Evolutionary conservation across 2,888 invertebrate genomes (phyloP).

Genomic region (Lissocephala sabroskyi): DNA sequence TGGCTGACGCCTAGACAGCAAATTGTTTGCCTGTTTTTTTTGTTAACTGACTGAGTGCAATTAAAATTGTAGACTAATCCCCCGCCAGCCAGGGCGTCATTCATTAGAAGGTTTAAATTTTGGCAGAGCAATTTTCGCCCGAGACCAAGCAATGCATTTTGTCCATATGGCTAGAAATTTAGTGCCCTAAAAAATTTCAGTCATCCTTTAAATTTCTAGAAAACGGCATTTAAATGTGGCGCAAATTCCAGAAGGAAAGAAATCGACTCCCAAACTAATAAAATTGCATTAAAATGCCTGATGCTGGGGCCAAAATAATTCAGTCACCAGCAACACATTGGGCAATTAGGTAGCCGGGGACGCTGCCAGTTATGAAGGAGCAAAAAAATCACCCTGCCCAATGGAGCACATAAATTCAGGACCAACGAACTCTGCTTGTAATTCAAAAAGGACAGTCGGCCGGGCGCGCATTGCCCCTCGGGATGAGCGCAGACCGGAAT

Average conservation of each 20-base stretch:
- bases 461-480: too few relatives aligned
- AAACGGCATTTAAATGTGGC: too few relatives aligned
- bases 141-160: neutral
- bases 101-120: too few relatives aligned
- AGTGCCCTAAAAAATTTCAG: too few relatives aligned
- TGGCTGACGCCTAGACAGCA: conserved; percentile 31
- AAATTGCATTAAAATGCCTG: conserved; percentile 56
- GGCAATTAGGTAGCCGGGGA: neutral
- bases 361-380: too few relatives aligned
- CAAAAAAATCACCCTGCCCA: conserved; percentile 22
- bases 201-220: too few relatives aligned
- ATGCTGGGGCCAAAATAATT: conserved; percentile 2
- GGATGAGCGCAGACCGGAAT: too few relatives aligned
- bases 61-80: too few relatives aligned
- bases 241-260: conserved; percentile 30
- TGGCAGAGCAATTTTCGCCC: too few relatives aligned
- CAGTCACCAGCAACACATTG: conserved; percentile 7
- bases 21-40: too few relatives aligned
- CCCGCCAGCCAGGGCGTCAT: too few relatives aligned
- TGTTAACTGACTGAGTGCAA: conserved; percentile 34
- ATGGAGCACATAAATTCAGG: conserved; percentile 38
- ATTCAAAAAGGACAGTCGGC: conserved; percentile 39
- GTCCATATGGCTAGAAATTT: too few relatives aligned
- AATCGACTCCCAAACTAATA: conserved; percentile 42
- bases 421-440: conserved; percentile 31